phyloP scores from a whole-genome alignment of 2,888 invertebrate species.

The Drosophila rellima region DNA sequence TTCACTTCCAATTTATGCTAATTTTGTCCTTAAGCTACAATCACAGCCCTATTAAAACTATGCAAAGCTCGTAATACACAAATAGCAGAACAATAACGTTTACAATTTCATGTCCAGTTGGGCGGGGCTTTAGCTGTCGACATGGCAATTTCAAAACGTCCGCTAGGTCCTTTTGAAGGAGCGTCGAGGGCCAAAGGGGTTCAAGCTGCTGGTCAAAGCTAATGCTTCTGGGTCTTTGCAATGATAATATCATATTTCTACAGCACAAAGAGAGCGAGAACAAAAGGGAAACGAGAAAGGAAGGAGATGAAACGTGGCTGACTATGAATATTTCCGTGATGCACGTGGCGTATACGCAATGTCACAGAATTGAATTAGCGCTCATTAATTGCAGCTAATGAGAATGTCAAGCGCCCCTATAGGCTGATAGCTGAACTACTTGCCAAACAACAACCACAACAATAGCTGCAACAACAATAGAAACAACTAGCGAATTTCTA shows the following conservation, averaged over 20 bases:
- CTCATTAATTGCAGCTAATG: constrained; percentile 32
- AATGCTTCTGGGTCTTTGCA: neutral
- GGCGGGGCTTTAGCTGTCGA: neutral
- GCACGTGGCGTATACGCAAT: constrained; percentile 43
- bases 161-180: neutral
- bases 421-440: neutral
- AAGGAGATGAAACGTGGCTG: neutral
- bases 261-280: no score
- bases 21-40: constrained; percentile 4
- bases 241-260: constrained; percentile 24
- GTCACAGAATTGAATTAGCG: constrained; percentile 17
- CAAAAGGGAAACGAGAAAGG: neutral
- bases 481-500: neutral
- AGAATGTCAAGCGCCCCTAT: neutral
- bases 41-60: constrained; percentile 12
- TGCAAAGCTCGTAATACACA: constrained; percentile 5
- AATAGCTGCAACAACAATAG: neutral
- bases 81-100: constrained; percentile 1
- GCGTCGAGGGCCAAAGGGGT: neutral
- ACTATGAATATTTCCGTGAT: constrained; percentile 1
- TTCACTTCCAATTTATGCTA: constrained; percentile 9
- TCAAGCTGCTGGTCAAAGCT: constrained; percentile 8
- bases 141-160: constrained; percentile 2
- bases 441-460: neutral
- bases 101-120: constrained; percentile 1